These are phyloP conservation scores for Masnerella sp. DNA, from an alignment of 2,888 invertebrate genomes.

Conservation along the genomic window DNA sequence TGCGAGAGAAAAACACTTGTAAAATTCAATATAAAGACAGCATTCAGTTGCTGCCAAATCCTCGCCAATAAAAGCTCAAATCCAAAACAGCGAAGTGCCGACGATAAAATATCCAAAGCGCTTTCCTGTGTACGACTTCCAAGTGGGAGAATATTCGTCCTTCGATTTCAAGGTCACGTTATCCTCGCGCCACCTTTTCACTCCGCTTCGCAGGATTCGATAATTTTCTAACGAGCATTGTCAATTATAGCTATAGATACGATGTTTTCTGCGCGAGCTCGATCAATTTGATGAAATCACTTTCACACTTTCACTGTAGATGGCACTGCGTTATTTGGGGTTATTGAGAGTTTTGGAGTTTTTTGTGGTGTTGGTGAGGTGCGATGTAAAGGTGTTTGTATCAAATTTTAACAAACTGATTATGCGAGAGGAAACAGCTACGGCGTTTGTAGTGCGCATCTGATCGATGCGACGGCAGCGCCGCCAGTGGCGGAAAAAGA, in stretches of 20 bases:
- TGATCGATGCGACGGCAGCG: conserved; percentile 76
- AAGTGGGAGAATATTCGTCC: conserved; percentile 17
- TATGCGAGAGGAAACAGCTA: conserved; percentile 45
- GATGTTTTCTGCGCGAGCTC: no score
- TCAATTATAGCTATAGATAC: no score
- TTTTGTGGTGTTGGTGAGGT: no score
- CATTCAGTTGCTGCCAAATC: conserved; percentile 10
- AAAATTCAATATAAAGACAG: no score
- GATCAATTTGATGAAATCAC: no score
- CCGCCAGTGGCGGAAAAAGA: conserved; percentile 62
- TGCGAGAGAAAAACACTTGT: no score
- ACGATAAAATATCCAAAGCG: conserved; percentile 13
- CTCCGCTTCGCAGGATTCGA: no score
- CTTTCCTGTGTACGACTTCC: background rate
- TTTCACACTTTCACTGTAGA: no score
- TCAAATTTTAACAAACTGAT: conserved; percentile 27
- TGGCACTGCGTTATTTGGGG: no score
- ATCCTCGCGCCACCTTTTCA: no score
- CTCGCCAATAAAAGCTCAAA: conserved; percentile 8
- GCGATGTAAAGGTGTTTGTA: conserved; percentile 5
- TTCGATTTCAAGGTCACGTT: conserved; percentile 24
- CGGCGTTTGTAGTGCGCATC: conserved; percentile 70
- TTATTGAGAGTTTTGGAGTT: no score
- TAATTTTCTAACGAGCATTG: no score
- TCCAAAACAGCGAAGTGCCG: conserved; percentile 5